Base-by-base conservation (phyloP, 2,113 vertebrate genomes). In the Pungitius pungitius region DNA sequence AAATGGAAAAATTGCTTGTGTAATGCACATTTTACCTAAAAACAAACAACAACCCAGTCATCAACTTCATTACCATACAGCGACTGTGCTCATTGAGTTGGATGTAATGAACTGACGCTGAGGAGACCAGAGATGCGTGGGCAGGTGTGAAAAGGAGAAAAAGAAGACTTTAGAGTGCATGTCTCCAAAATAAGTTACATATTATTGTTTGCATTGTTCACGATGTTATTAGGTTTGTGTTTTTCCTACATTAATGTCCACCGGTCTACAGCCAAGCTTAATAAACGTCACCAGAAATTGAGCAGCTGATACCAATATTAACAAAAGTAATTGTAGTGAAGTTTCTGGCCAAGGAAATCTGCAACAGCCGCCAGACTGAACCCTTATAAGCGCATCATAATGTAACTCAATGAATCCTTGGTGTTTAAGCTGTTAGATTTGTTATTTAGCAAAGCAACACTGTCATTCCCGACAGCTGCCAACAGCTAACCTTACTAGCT, bases 1-100 rank as follows among this genome's bases (percentile, higher is more conserved):
- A 30, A 30, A 64, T 64, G 33, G 45, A 33, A 30, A 30, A 33
- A 30, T 47, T 9, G 17, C 14, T 1, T 18, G 30, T 39, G 49
- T 37, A 24, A 52, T 39, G n/a, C 8, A 17, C 17, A 52, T 55
- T 55, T 55, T 24, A 33, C 24, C 7, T 27, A 9, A 22, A 69
- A 47, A 69, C n/a, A 43, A 57, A 42, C 52, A 69, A n/a, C 39
- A 43, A 22, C 39, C n/a, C 18, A 30, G 52, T 56, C 51, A 30
- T 69, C 3, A 57, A 22, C 12, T 0, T 30, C 39, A 69, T 27
- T 56, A 56, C 52, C 9, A 18, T 20, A 22, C 1, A 67, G n/a
- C 9, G 9, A 27, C 35, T 40, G 14, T n/a, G 27, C 40, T 58
- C 8, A 58, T 12, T 17, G 27, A 58, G 49, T 55, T 40, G 49